Percentiles rank a stretch among this genome's conserved stretches.
Evolutionary conservation across 1,140 invertebrate species (phyloP).

Genomic region (Rhyacophila brunnea): DNA sequence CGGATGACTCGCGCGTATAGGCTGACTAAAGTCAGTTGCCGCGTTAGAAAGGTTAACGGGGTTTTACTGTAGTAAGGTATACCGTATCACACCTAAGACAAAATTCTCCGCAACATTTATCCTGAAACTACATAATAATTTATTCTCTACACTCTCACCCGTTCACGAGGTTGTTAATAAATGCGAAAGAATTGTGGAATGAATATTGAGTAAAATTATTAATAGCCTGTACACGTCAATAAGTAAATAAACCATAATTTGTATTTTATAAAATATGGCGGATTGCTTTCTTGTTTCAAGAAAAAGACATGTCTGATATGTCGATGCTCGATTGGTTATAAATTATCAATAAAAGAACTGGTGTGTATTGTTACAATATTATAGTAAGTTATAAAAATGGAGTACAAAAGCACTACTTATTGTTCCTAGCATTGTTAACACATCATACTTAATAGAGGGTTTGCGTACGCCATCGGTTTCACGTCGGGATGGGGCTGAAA

Average conservation of each 20-base stretch:
- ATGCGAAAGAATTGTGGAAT: background rate
- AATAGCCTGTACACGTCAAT: background rate
- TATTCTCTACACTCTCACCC: no score
- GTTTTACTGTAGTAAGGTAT: no score
- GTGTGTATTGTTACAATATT: no score
- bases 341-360: no score
- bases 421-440: constrained; percentile 18
- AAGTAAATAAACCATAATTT: background rate
- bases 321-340: background rate
- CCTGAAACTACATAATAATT: no score
- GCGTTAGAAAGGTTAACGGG: no score
- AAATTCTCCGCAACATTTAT: no score
- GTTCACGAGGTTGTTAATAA: background rate
- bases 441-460: constrained; percentile 28
- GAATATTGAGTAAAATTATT: background rate
- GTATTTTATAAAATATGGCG: background rate
- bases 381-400: no score
- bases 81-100: no score
- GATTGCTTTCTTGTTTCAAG: background rate
- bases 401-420: no score
- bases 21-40: no score
- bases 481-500: constrained; percentile 95
- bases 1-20: no score
- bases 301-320: constrained; percentile 15
- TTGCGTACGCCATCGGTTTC: constrained; percentile 94